Percentiles rank a stretch among this genome's conserved stretches.
phyloP scores from a whole-genome alignment of 2,113 vertebrate species.

The Amia ocellicauda region DNA sequence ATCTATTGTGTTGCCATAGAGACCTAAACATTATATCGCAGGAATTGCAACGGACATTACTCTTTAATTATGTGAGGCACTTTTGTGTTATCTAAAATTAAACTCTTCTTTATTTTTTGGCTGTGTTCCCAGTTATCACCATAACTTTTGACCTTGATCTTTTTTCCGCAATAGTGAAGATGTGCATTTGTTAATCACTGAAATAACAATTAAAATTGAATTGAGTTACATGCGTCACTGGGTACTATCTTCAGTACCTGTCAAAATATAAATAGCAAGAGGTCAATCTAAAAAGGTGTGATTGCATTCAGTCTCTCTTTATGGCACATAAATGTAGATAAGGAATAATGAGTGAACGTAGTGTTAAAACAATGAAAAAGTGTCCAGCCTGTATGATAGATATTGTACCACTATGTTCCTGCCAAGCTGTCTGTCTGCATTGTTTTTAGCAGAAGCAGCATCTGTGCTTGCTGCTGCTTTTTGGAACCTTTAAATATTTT shows the following conservation, averaged over 20 bases:
- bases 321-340: background rate
- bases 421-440: background rate
- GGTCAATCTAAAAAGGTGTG: too few relatives aligned
- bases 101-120: background rate
- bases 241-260: background rate
- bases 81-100: background rate
- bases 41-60: background rate
- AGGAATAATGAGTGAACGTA: background rate
- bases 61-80: background rate
- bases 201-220: conserved; percentile 10
- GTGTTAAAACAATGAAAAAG: background rate
- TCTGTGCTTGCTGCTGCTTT: background rate
- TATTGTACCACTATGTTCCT: background rate
- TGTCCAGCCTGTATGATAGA: background rate
- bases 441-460: background rate
- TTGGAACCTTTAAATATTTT: conserved; percentile 13
- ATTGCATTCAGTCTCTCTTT: background rate
- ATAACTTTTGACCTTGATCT: background rate
- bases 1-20: background rate
- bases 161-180: background rate
- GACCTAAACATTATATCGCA: background rate
- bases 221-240: conserved; percentile 9
- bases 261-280: background rate
- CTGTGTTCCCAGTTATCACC: conserved; percentile 9
- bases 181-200: conserved; percentile 5